phyloP scores from a whole-genome alignment of 2,888 invertebrate species.

The Argyra leucocephala region DNA sequence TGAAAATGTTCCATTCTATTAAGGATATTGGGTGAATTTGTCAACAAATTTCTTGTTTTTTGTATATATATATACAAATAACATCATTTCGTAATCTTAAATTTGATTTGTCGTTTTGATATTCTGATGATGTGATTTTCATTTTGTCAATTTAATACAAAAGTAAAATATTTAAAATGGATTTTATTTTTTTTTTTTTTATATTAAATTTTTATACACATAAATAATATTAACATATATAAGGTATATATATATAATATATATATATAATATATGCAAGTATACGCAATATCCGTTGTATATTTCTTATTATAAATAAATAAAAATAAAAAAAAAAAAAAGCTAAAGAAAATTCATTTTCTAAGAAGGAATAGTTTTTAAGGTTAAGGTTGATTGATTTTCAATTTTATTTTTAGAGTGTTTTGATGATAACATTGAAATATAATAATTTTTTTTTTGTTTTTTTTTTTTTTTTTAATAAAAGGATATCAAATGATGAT shows the following conservation, averaged over 20 bases:
- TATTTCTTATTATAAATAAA: not conserved
- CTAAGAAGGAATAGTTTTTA: slow-evolving; percentile 3
- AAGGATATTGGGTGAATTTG: slow-evolving; percentile 13
- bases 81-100: not conserved
- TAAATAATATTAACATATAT: too few relatives aligned
- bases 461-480: too few relatives aligned
- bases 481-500: too few relatives aligned
- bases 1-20: slow-evolving; percentile 1
- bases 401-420: too few relatives aligned
- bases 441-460: too few relatives aligned
- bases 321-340: not conserved
- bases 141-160: not conserved
- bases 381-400: slow-evolving; percentile 13
- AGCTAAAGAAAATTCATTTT: not conserved
- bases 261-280: not conserved
- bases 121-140: not conserved
- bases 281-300: not conserved
- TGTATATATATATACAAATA: not conserved
- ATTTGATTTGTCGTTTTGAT: not conserved
- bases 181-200: too few relatives aligned
- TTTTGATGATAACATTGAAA: too few relatives aligned
- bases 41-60: slow-evolving; percentile 12
- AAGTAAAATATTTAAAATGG: not conserved
- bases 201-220: too few relatives aligned
- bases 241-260: too few relatives aligned